Percentiles rank a stretch among this genome's conserved stretches.
phyloP scores from a whole-genome alignment of 2,797 vertebrate genomes.

The Phrynocephalus guinanensis region DNA sequence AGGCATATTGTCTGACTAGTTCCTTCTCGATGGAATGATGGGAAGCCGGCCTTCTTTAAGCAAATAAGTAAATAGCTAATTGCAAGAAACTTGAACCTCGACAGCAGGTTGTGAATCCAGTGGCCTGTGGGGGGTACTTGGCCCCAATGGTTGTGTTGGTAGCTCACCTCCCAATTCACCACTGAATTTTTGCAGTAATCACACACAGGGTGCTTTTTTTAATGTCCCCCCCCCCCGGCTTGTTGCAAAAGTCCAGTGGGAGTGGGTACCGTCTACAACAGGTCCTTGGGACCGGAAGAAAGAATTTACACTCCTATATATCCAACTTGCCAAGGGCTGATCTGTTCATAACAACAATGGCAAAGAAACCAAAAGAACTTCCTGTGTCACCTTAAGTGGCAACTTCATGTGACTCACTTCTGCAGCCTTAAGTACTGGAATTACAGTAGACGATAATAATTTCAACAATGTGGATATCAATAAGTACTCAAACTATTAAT shows the following conservation, averaged over 20 bases:
- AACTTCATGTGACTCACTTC: not conserved
- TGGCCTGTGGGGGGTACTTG: no score
- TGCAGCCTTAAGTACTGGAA: constrained; percentile 9
- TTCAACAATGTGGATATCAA: not conserved
- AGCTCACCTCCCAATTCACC: no score
- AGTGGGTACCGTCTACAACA: no score
- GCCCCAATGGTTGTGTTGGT: no score
- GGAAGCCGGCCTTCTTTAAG: not conserved
- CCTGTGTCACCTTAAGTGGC: not conserved
- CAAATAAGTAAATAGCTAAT: not conserved
- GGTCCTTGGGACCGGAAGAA: no score
- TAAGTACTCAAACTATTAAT: not conserved
- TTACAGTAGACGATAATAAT: not conserved
- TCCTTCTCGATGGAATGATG: not conserved
- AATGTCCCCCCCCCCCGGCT: no score
- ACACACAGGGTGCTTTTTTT: no score
- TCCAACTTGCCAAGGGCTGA: no score
- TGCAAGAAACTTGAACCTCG: not conserved
- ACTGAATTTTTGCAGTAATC: no score
- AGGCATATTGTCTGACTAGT: not conserved
- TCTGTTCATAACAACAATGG: not conserved
- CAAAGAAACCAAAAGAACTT: not conserved
- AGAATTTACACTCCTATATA: no score
- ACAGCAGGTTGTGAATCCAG: no score
- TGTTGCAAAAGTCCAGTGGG: no score